Conservation (phyloP, 2,888 invertebrate species). For the Drosophila demipolita region DNA sequence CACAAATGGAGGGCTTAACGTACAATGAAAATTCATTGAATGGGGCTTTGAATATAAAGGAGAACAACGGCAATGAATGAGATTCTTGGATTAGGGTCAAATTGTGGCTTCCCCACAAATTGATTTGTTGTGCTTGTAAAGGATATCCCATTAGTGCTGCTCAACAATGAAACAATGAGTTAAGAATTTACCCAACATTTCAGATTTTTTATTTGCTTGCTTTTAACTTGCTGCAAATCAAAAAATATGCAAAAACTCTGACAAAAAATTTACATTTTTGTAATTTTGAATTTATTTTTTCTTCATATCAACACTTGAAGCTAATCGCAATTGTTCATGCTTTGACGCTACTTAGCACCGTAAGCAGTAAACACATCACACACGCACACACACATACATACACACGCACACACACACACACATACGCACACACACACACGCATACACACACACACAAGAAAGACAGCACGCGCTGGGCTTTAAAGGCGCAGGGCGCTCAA, state of each 20-base stretch:
- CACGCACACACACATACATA: conserved; percentile 6
- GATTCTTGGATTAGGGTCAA: background rate
- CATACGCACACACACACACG: conserved; percentile 5
- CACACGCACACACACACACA: background rate
- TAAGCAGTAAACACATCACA: conserved; percentile 15
- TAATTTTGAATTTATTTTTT: background rate
- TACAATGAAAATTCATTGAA: background rate
- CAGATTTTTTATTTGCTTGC: background rate
- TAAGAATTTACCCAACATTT: background rate
- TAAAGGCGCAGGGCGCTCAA: conserved; percentile 66
- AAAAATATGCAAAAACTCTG: background rate
- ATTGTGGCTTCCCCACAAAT: background rate
- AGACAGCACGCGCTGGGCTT: conserved; percentile 4
- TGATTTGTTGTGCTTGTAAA: background rate
- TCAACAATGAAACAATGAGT: background rate
- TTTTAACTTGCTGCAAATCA: background rate
- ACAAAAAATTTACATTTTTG: background rate
- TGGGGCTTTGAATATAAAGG: conserved; percentile 1
- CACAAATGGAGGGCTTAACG: background rate
- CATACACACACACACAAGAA: background rate
- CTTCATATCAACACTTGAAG: conserved; percentile 15
- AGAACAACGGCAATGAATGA: conserved; percentile 3
- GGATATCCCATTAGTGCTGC: background rate
- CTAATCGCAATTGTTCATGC: conserved; percentile 60
- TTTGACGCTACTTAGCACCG: conserved; percentile 43